Conservation (phyloP, 64 coral and sea anemone genomes). For the Stichodactyla helianthus region DNA sequence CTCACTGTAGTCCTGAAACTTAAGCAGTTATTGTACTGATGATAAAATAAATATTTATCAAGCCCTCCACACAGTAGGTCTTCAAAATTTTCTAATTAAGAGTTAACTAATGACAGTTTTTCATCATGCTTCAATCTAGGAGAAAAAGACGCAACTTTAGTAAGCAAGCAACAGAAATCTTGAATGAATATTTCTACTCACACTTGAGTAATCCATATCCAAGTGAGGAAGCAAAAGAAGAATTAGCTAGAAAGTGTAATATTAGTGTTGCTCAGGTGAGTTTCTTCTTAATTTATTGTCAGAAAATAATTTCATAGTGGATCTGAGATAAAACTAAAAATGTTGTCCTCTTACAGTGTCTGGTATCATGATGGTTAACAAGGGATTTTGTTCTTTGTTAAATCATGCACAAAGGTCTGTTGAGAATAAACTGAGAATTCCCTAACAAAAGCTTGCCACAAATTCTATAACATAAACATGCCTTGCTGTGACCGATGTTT, state of each 20-base stretch:
- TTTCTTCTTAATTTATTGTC: neutral
- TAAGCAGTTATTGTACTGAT: neutral
- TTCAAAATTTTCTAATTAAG: neutral
- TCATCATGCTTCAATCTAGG: slow-evolving; percentile 25
- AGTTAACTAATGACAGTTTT: neutral
- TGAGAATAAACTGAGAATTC: too few relatives aligned
- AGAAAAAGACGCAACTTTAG: slow-evolving; percentile 98
- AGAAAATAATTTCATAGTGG: too few relatives aligned
- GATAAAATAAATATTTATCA: neutral
- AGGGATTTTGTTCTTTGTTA: too few relatives aligned
- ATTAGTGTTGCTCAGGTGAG: slow-evolving; percentile 96
- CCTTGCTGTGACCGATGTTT: too few relatives aligned
- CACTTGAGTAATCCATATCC: slow-evolving; percentile 98
- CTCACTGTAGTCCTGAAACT: neutral
- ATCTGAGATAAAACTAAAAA: too few relatives aligned
- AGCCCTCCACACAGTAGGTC: neutral
- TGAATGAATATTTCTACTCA: slow-evolving; percentile 99
- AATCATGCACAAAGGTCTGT: too few relatives aligned
- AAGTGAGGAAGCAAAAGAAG: slow-evolving; percentile 97
- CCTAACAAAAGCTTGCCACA: too few relatives aligned
- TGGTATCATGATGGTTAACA: too few relatives aligned
- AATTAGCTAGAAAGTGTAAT: slow-evolving; percentile 95
- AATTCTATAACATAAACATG: too few relatives aligned
- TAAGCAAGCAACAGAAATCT: slow-evolving; percentile 96
- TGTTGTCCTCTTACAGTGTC: too few relatives aligned